Percentiles rank a stretch among this genome's conserved stretches.
Evolutionary conservation across 2,797 vertebrate species (phyloP).

Genomic region (Eulemur albifrons): DNA sequence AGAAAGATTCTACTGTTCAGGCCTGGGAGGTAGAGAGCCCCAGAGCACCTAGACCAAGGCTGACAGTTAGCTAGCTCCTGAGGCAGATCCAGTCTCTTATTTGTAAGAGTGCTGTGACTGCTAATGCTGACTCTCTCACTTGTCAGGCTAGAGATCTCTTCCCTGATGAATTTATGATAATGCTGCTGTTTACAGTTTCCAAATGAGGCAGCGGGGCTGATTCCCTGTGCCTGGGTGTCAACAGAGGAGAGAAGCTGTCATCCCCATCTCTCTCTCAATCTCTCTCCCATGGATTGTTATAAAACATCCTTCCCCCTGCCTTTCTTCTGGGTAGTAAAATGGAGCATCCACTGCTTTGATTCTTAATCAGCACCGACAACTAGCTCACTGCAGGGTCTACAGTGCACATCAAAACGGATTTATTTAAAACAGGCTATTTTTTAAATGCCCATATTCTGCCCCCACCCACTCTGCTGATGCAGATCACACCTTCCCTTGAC

Average conservation of each 20-base stretch:
- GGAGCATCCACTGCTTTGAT: not conserved
- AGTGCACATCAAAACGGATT: not conserved
- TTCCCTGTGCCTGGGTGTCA: not conserved
- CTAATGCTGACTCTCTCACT: not conserved
- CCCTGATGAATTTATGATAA: not conserved
- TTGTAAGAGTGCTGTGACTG: not conserved
- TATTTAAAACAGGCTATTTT: not conserved
- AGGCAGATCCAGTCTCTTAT: not conserved
- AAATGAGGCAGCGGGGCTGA: not conserved
- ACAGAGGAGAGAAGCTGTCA: not conserved
- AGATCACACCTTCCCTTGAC: not conserved
- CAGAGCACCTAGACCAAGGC: not conserved
- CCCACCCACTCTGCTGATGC: not conserved
- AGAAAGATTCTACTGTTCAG: not conserved
- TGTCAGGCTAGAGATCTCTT: not conserved
- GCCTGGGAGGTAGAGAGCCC: not conserved
- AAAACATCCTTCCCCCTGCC: not conserved
- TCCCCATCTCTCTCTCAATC: not conserved
- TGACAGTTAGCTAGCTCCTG: not conserved
- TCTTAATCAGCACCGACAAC: not conserved
- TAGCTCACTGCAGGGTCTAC: not conserved
- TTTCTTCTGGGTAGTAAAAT: not conserved
- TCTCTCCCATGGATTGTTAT: not conserved
- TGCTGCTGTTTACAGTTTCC: not conserved
- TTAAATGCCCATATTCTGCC: not conserved